These are phyloP conservation scores for Amia ocellicauda DNA, from an alignment of 2,113 vertebrate genomes.

Conservation along the genomic window DNA sequence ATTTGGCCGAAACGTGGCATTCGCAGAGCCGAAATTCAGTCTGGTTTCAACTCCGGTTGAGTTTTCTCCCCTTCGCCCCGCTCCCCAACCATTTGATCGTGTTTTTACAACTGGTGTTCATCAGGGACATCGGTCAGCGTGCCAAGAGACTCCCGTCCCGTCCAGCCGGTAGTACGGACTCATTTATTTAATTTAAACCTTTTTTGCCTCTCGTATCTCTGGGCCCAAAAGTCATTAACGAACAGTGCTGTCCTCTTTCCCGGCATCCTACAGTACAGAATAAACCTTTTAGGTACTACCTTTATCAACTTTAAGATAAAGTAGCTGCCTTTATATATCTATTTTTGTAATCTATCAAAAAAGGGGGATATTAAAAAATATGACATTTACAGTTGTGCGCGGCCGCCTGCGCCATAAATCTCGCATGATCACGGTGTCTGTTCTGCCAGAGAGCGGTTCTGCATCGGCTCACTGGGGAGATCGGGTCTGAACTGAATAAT, in stretches of 20 bases:
- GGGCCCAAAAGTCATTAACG: not conserved
- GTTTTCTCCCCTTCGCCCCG: not conserved
- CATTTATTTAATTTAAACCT: not conserved
- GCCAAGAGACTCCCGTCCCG: not conserved
- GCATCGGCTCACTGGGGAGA: not conserved
- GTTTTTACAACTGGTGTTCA: conserved; percentile 29
- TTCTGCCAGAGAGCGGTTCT: not conserved
- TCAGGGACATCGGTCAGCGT: not conserved
- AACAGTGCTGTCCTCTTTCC: not conserved
- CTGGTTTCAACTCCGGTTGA: conserved; percentile 19
- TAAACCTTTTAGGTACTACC: not conserved
- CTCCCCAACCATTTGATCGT: conserved; percentile 1
- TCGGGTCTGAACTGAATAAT: not conserved
- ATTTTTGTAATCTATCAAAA: not conserved
- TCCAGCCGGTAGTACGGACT: not conserved
- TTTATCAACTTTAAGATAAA: not conserved
- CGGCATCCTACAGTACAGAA: not conserved
- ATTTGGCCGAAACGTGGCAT: no score
- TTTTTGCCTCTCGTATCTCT: not conserved
- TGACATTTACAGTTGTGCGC: not conserved
- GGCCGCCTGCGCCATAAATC: not conserved
- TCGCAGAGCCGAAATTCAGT: not conserved
- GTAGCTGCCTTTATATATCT: not conserved
- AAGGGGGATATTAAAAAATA: not conserved
- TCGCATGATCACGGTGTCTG: not conserved